These are phyloP conservation scores for Falco punctatus DNA, from an alignment of 2,113 vertebrate genomes.

Conservation along the genomic window DNA sequence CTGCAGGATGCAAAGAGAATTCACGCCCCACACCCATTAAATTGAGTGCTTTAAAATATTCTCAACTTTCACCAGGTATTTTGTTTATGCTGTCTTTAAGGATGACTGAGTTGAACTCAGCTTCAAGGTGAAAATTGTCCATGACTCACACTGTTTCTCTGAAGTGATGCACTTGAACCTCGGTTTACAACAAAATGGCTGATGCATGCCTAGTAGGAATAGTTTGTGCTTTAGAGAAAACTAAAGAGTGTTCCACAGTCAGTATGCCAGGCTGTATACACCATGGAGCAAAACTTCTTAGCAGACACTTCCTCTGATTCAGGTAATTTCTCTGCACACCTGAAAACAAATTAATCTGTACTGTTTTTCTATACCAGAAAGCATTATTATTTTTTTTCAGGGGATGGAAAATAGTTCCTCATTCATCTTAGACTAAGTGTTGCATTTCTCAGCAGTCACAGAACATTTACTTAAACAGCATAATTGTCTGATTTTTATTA, in stretches of 20 bases:
- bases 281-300: neutral
- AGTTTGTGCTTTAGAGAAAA: neutral
- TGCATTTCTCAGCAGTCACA: slow-evolving; percentile 12
- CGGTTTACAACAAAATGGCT: neutral
- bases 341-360: neutral
- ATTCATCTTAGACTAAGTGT: neutral
- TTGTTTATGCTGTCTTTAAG: neutral
- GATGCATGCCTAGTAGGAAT: neutral
- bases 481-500: neutral
- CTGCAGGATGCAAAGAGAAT: neutral
- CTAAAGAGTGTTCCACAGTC: neutral
- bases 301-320: neutral
- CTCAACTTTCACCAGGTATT: neutral
- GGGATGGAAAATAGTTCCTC: neutral
- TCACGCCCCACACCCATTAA: neutral
- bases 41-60: neutral
- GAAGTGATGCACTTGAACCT: neutral
- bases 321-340: neutral
- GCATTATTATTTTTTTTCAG: neutral
- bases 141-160: neutral
- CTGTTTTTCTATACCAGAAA: neutral
- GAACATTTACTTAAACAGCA: neutral
- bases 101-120: neutral
- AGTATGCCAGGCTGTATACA: neutral
- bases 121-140: neutral